These are phyloP conservation scores for Drosophila lowei DNA, from an alignment of 1,140 invertebrate species.

Conservation along the genomic window DNA sequence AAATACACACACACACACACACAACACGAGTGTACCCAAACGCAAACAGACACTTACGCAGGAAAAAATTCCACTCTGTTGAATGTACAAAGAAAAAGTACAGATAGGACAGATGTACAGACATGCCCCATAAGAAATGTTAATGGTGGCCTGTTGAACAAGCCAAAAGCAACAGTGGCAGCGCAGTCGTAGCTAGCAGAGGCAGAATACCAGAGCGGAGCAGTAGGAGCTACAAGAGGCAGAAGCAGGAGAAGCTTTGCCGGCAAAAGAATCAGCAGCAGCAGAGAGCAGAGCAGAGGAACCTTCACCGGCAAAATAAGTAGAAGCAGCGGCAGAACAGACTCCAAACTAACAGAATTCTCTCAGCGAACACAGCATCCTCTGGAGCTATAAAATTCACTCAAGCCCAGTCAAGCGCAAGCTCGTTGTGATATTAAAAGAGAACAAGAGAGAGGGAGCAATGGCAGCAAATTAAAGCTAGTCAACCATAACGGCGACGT, in stretches of 20 bases:
- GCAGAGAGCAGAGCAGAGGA: constrained; percentile 9
- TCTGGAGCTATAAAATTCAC: not conserved
- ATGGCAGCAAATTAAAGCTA: constrained; percentile 34
- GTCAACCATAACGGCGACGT: constrained; percentile 49
- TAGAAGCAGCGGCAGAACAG: constrained; percentile 10
- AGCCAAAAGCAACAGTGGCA: constrained; percentile 58
- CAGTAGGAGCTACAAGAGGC: constrained; percentile 12
- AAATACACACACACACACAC: constrained; percentile 9
- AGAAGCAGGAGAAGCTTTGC: constrained; percentile 28
- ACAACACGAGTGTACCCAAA: not conserved
- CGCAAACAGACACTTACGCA: constrained; percentile 8
- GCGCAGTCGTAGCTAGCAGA: constrained; percentile 18
- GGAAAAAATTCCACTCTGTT: constrained; percentile 65
- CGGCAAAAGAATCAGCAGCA: constrained; percentile 46
- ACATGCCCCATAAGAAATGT: constrained; percentile 46
- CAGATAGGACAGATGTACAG: constrained; percentile 7
- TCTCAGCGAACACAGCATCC: constrained; percentile 5
- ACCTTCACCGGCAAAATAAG: constrained; percentile 34
- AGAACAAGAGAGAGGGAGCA: constrained; percentile 19
- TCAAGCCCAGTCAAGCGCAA: constrained; percentile 22
- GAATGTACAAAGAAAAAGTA: constrained; percentile 54
- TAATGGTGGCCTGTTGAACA: constrained; percentile 78
- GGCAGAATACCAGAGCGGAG: constrained; percentile 29
- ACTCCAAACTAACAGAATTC: too few species aligned
- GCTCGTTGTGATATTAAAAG: constrained; percentile 13